Evolutionary conservation across 2,888 invertebrate species (phyloP).

Genomic region (Bedellia somnulentella): DNA sequence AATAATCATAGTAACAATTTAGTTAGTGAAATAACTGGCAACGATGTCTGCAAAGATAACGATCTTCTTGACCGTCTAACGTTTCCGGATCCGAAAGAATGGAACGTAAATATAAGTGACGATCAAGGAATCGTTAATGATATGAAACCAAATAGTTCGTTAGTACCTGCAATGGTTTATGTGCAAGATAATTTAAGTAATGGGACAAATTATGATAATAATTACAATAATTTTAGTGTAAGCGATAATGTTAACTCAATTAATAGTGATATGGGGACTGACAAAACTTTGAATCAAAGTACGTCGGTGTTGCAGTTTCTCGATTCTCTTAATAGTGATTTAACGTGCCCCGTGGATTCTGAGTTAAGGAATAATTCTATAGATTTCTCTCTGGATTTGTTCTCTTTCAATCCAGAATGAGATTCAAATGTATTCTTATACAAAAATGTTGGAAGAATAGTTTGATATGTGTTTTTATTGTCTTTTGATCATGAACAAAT

Average conservation of each 20-base stretch:
- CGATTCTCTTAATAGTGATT: conserved; percentile 37
- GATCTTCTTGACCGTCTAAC: not conserved
- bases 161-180: conserved; percentile 31
- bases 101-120: conserved; percentile 20
- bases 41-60: conserved; percentile 2
- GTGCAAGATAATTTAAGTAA: conserved; percentile 15
- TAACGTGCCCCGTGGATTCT: conserved; percentile 39
- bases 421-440: too few relatives aligned
- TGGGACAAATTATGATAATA: not conserved
- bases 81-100: conserved; percentile 22
- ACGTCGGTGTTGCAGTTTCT: conserved; percentile 46
- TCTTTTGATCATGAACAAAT: too few relatives aligned
- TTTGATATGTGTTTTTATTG: too few relatives aligned
- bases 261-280: conserved; percentile 9
- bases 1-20: not conserved
- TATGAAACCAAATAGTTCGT: conserved; percentile 25
- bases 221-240: conserved; percentile 1
- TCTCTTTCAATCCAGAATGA: conserved; percentile 33
- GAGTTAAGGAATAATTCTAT: conserved; percentile 39
- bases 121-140: conserved; percentile 29
- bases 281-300: conserved; percentile 9
- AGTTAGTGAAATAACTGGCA: not conserved
- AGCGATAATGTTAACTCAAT: conserved; percentile 9
- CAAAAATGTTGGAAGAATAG: too few relatives aligned
- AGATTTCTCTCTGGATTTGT: conserved; percentile 46